Evolutionary conservation across 2,113 vertebrate genomes (phyloP).

Genomic region (Bambusicola thoracicus): DNA sequence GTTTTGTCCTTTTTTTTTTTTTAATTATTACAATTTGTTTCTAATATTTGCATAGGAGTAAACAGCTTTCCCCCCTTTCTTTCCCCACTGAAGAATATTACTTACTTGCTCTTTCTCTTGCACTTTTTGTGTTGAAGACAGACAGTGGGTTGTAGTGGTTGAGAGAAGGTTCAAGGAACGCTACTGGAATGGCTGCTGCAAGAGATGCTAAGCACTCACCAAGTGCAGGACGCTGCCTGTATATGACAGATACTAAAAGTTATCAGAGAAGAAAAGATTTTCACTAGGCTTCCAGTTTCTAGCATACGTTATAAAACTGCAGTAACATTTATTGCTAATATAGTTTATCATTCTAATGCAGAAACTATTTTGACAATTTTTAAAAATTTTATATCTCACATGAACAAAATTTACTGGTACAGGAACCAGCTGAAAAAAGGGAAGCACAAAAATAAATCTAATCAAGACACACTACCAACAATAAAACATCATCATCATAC

Average conservation of each 20-base stretch:
- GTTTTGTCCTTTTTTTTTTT: background rate
- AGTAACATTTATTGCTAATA: background rate
- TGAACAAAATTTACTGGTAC: background rate
- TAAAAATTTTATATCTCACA: background rate
- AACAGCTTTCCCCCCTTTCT: background rate
- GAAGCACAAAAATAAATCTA: background rate
- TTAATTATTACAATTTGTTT: background rate
- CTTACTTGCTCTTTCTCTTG: conserved; percentile 93
- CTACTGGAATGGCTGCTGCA: conserved; percentile 95
- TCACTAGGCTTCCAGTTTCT: background rate
- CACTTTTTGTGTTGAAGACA: conserved; percentile 93
- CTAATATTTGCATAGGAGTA: background rate
- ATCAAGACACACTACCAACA: background rate
- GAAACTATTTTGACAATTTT: background rate
- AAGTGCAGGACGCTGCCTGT: conserved; percentile 95
- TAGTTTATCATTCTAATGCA: background rate
- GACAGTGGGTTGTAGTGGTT: conserved; percentile 93
- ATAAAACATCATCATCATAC: background rate
- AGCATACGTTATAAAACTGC: background rate
- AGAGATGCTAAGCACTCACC: conserved; percentile 96
- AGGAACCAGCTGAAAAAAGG: background rate
- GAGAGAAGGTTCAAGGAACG: conserved; percentile 94
- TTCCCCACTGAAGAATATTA: conserved; percentile 6
- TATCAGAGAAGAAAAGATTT: background rate
- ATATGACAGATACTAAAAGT: conserved; percentile 26